Evolutionary conservation across 1,140 invertebrate species (phyloP).

Genomic region (Macrobrachium nipponense): DNA sequence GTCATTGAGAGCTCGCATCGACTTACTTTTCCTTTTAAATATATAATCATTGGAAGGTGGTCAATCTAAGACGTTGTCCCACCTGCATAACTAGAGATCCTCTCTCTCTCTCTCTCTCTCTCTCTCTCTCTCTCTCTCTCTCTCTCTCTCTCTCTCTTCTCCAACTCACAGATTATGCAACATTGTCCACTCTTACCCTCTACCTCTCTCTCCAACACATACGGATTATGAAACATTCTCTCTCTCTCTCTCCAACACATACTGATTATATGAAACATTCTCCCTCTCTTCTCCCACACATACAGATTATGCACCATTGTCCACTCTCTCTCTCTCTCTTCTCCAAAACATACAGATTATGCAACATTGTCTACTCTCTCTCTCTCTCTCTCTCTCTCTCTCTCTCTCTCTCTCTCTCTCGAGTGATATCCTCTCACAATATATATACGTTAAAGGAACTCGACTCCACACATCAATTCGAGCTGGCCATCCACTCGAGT

Average conservation of each 20-base stretch:
- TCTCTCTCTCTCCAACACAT: conserved; percentile 1
- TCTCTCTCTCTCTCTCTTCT: neutral
- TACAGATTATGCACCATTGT: neutral
- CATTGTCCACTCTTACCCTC: neutral
- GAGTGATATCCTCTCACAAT: too few relatives aligned
- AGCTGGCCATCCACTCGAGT: too few relatives aligned
- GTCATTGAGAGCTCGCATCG: too few relatives aligned
- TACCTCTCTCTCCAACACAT: neutral
- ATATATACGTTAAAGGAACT: too few relatives aligned
- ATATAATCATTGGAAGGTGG: too few relatives aligned
- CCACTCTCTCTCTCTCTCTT: conserved; percentile 5
- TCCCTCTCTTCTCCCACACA: neutral
- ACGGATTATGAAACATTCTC: neutral
- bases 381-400: conserved; percentile 21
- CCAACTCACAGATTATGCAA: neutral
- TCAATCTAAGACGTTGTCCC: too few relatives aligned
- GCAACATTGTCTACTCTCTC: neutral
- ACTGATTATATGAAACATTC: too few relatives aligned
- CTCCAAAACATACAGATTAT: neutral
- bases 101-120: neutral
- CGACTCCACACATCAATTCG: too few relatives aligned
- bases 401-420: conserved; percentile 11
- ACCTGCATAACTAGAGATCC: neutral
- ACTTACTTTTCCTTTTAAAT: too few relatives aligned
- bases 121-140: conserved; percentile 3